phyloP scores from a whole-genome alignment of 2,888 invertebrate genomes.

The Trichacis sp. region DNA sequence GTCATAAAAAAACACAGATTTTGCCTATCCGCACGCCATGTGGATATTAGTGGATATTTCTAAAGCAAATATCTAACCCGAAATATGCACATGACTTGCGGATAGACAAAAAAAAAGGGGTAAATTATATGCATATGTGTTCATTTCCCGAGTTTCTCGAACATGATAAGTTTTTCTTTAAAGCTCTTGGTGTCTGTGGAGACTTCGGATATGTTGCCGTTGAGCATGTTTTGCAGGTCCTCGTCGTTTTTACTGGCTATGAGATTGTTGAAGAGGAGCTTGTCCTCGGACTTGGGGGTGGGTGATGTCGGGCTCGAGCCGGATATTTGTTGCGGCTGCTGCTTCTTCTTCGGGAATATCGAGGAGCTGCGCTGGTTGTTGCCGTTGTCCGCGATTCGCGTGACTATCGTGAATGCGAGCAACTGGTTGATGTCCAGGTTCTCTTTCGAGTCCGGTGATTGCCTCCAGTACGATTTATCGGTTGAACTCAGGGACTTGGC shows the following conservation, averaged over 20 bases:
- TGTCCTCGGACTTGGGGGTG: constrained; percentile 59
- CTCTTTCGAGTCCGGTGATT: constrained; percentile 60
- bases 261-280: constrained; percentile 60
- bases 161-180: constrained; percentile 67
- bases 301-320: constrained; percentile 60
- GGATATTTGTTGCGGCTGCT: constrained; percentile 48
- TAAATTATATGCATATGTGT: neutral
- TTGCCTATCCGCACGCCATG: no score
- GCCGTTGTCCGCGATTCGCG: constrained; percentile 63
- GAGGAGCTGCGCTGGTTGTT: constrained; percentile 56
- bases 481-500: constrained; percentile 53
- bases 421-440: constrained; percentile 63
- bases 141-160: constrained; percentile 66
- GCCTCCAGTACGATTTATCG: constrained; percentile 60
- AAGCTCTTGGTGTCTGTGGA: constrained; percentile 66
- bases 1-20: no score
- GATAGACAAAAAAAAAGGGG: no score
- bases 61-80: no score
- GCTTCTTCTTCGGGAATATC: constrained; percentile 62
- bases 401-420: constrained; percentile 62
- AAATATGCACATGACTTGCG: no score
- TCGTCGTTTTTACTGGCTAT: constrained; percentile 62
- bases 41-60: no score
- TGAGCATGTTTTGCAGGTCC: constrained; percentile 66
- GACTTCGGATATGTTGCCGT: constrained; percentile 67